Conservation (phyloP, 92 coral and sea anemone species). For the Porites divaricata region DNA sequence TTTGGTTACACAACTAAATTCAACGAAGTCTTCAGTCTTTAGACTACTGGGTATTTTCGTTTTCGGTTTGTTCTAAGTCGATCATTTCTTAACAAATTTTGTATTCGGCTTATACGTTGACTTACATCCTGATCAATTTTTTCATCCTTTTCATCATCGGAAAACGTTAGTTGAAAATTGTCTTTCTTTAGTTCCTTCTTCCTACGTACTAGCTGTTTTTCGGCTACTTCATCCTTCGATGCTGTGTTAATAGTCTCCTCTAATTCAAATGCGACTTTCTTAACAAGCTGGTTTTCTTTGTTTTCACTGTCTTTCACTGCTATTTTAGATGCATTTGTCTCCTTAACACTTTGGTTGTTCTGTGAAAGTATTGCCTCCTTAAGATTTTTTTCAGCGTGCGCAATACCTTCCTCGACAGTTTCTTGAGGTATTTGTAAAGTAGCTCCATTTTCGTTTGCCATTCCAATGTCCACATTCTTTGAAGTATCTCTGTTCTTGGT, state of each 20-base stretch:
- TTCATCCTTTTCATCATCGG: slow-evolving; percentile 74
- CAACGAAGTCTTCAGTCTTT: not conserved
- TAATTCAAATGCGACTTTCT: slow-evolving; percentile 43
- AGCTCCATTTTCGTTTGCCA: not conserved
- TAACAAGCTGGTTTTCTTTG: not conserved
- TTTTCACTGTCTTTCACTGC: not conserved
- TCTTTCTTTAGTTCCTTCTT: not conserved
- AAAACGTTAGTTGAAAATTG: slow-evolving; percentile 68
- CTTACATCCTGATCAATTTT: slow-evolving; percentile 62
- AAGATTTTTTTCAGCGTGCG: not conserved
- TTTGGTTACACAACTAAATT: not conserved
- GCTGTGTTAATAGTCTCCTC: not conserved
- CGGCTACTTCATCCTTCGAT: not conserved
- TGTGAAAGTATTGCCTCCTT: not conserved
- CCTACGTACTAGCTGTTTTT: no score
- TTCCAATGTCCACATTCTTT: not conserved
- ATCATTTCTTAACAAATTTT: slow-evolving; percentile 73
- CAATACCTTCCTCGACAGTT: not conserved
- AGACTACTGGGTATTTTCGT: slow-evolving; percentile 61
- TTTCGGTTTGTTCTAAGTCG: slow-evolving; percentile 79
- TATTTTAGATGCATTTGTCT: not conserved
- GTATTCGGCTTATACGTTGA: slow-evolving; percentile 79
- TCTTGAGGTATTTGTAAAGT: not conserved
- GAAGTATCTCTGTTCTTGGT: not conserved
- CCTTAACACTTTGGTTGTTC: not conserved